Base-by-base conservation (phyloP, 2,888 invertebrate species). In the Listrodromus nycthemerus region DNA sequence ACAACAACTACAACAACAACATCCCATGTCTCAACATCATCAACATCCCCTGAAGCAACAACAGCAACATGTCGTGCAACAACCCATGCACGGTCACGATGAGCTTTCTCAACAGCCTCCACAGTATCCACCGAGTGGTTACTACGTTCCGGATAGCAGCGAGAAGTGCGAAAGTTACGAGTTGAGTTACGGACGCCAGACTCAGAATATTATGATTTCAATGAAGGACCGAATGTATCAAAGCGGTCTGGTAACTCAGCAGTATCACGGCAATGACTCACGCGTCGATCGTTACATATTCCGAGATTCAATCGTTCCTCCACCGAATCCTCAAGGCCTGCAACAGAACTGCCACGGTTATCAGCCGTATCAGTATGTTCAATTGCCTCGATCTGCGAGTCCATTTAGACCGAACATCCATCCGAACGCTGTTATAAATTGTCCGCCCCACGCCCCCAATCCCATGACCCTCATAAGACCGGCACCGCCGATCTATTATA, bases 271-370 rank as follows among this genome's bases (percentile, higher is more conserved):
- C 21, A 55, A 55, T 70, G 83, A 86, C 50, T 67, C 87, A n/a
- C 87, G 87, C 33, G 82, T 89, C 13, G 82, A 91, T 83, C 86
- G 86, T 8, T 89, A 87, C 50, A 88, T 86, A 55, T 90, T 88
- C 41, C 86, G 87, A 24, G 89, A 75, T 24, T 52, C 84, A 3
- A 65, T 75, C 19, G 69, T 77, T 2, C 2, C 63, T 1, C 2
- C 63, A 63, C 27, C 75, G 24, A 81, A 83, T 80, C n/a, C 69
- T 37, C 45, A 45, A 63, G 13, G 74, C 4, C 85, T 85, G 4
- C 90, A 89, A 52, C 91, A 89, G 85, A 90, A 88, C 70, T 91
- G 90, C 66, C 90, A 89, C 0, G 87, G 89, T 3, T 91, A 91
- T 83, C 87, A 89, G 7, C 81, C 88, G 1, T 91, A 91, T 66